These are phyloP conservation scores for Nomada fucata DNA, from an alignment of 2,888 invertebrate species.

Conservation along the genomic window DNA sequence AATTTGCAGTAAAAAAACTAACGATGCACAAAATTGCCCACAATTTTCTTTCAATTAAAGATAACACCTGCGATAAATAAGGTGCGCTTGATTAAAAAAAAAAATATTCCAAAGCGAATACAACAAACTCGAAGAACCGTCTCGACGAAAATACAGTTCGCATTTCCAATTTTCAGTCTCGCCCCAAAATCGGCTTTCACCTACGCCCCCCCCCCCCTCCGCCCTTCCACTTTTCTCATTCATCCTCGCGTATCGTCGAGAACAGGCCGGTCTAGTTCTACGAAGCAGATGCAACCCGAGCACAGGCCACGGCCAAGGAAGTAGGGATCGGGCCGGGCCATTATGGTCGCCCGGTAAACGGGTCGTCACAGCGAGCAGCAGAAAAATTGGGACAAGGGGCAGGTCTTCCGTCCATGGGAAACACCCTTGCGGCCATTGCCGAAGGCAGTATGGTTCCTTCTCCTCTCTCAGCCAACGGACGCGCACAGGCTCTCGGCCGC, in stretches of 20 bases:
- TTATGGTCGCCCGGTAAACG: constrained; percentile 69
- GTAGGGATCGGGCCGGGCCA: constrained; percentile 53
- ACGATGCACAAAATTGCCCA: no score
- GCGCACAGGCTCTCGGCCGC: neutral
- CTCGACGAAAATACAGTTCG: neutral
- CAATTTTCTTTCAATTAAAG: neutral
- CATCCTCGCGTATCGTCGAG: no score
- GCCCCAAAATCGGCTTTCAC: neutral
- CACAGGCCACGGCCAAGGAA: constrained; percentile 15
- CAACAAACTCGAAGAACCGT: neutral
- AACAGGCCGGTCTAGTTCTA: constrained; percentile 7
- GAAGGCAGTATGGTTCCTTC: constrained; percentile 77
- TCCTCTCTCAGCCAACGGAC: neutral
- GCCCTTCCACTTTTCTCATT: no score
- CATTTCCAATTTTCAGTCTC: neutral
- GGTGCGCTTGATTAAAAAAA: neutral
- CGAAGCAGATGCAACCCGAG: constrained; percentile 32
- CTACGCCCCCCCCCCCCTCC: neutral
- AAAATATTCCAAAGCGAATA: no score
- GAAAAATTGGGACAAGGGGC: constrained; percentile 74
- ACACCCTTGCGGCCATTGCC: constrained; percentile 83
- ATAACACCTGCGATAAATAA: neutral
- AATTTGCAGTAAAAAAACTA: no score
- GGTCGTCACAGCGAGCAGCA: constrained; percentile 70
- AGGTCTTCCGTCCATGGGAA: constrained; percentile 78